Base-by-base conservation (phyloP, 2,113 vertebrate genomes). In the Coptodon bakossiorum region DNA sequence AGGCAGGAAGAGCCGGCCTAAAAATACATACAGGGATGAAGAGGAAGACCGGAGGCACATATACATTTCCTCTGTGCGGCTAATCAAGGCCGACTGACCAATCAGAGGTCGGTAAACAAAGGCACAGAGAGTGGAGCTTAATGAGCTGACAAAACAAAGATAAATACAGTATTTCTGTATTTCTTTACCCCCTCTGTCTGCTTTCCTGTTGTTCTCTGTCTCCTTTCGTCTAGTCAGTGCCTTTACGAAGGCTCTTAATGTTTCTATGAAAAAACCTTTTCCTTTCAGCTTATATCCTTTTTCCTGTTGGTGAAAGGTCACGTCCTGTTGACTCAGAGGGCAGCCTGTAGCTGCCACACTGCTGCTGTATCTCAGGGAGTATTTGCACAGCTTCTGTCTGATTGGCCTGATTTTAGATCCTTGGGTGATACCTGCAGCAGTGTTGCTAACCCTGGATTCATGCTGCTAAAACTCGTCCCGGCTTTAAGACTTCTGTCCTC, bases 191-290 rank as follows among this genome's bases (percentile, higher is more conserved):
- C 40, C 3, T 45, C 34, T 7, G 9, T 29, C 57, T 45, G 27
- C 29, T 27, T 45, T 73, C 38, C 54, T 53, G 71, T 85, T 22
- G 29, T 36, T 71, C 9, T 6, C 34, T 53, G 68, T 14, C 19
- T 40, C 11, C 24, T 16, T 76, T 52, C n/a, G 2, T 10, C 16
- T 36, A 12, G 14, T 71, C 31, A 13, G 34, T 31, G 8, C 24
- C 17, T 68, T 22, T 48, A 29, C 4, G 50, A 31, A 73, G 5
- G 3, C 34, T 59, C 45, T 12, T 2, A 10, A 11, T 14, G 78
- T 81, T 68, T 52, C 89, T 83, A 90, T 48, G 87, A 85, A 91
- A 76, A 71, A 12, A 76, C 88, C 66, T 56, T 34, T 94, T 94
- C 89, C 93, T 80, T 88, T 76, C 16, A 0, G 79, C 43, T n/a